Evolutionary conservation across 1,140 invertebrate species (phyloP), one percentile per base, ranked within the genome.

Genomic region (Zaprionus taronus): DNA sequence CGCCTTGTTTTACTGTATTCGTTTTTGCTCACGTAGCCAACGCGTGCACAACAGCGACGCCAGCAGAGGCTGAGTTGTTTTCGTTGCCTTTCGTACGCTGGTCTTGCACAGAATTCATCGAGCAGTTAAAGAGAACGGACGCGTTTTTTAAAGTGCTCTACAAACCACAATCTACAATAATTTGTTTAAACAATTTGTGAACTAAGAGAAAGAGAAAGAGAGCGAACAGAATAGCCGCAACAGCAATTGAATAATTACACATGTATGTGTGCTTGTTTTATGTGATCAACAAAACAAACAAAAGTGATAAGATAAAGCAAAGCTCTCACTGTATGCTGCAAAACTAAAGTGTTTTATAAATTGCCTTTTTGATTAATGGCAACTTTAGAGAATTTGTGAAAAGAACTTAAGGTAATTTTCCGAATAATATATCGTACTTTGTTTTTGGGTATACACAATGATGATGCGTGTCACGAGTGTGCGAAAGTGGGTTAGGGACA

Each of bases 21-120:
- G 84, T 79, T 81, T 81, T 75, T 89, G 84, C 84, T 89, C 84
- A 89, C 84, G 84, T 89, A 89, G 84, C 15, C 85, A 89, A 66
- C 85, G 85, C 84, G 76, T 89, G 84, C 79, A 90, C 85, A 89
- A 68, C 20, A 34, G 51, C 1, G 60, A 73, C 36, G 79, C 17
- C 15, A 47, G 36, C 44, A 71, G 66, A 51, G 62, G 56, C 58
- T 60, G 58, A 77, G 68, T 55, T 79, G 72, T 75, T 73, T 55
- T 80, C 76, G 63, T 76, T 72, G 67, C 31, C 5, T 57, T 66
- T 56, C 34, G 36, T 51, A 34, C 47, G 70, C n/a, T 79, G 55
- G 55, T 63, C 64, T 51, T 22, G 69, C 61, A 91, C 85, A 90
- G 86, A 90, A 90, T 73, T 72, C 71, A 67, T 38, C 51, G 57